Base-by-base conservation (phyloP, 37 sponge, comb jelly and placozoan genomes). In the Halisarca cf. caerulea region DNA sequence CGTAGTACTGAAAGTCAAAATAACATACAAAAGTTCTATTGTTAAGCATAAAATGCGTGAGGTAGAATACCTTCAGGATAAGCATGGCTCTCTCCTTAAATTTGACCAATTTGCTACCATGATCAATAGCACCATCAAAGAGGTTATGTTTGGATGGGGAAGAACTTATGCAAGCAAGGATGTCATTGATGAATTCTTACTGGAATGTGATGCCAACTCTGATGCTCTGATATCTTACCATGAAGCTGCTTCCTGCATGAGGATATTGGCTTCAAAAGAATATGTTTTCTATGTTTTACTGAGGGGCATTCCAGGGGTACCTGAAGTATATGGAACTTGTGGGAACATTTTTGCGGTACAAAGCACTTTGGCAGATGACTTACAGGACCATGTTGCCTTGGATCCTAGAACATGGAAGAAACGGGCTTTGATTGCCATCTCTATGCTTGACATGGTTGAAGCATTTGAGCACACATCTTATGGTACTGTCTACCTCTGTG, bases 401-500 rank as follows among this genome's bases (percentile, higher is more conserved):
- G 88, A 88, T 39, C 35, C 7, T 20, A 41, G 88, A 23, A n/a
- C 68, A 1, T 91, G 92, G 92, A 14, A 41, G 5, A 35, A 83
- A 17, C 34, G 88, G 30, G 85, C 79, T 0, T 58, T 66, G 38
- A 55, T 91, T 3, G 88, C 85, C 25, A 24, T 91, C 3, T 69
- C 86, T 20, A 61, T 91, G 47, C 11, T 91, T 62, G 88, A 91
- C 1, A 85, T 91, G 88, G 59, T 88, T 30, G 61, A 64, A 14
- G 24, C 64, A 0, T 25, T 91, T 25, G 92, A 91, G 30, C 2
- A 64, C 25, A 91, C 88, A 14, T 66, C 74, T 0, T 87, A 82
- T 78, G 92, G 87, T 18, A 91, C 85, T 0, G 24, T 88, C 5
- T 85, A 84, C 78, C 59, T 91, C 15, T 91, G 92, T 84, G 92